These are phyloP conservation scores for Astreopora myriophthalma DNA, from an alignment of 64 coral and sea anemone genomes.

Conservation along the genomic window DNA sequence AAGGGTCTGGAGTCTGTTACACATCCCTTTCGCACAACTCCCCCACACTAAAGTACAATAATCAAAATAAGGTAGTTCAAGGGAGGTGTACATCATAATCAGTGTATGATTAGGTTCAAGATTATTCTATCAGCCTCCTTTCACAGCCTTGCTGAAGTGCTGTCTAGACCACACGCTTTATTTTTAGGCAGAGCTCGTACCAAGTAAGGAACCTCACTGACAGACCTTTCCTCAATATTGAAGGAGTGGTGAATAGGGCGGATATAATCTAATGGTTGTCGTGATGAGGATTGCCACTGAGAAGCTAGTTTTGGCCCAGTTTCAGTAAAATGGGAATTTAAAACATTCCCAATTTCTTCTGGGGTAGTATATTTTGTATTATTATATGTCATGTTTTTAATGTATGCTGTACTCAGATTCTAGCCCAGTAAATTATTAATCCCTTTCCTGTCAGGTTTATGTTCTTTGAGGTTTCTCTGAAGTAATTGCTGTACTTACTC, in stretches of 20 bases:
- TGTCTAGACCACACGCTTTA: slow-evolving; percentile 31
- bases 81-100: slow-evolving; percentile 33
- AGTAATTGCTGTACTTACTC: background rate
- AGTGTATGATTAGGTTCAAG: slow-evolving; percentile 8
- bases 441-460: background rate
- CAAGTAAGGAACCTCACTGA: background rate
- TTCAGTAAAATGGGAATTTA: slow-evolving; percentile 30
- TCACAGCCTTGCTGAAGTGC: background rate
- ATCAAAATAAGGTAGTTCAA: slow-evolving; percentile 42
- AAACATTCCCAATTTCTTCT: no score
- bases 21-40: background rate
- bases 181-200: slow-evolving; percentile 10
- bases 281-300: background rate
- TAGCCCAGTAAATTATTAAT: slow-evolving; percentile 10
- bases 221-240: background rate
- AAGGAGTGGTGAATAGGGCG: background rate
- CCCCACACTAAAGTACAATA: slow-evolving; percentile 20
- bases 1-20: slow-evolving; percentile 22
- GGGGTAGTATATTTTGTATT: slow-evolving; percentile 1
- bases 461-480: background rate
- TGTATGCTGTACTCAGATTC: background rate
- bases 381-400: background rate
- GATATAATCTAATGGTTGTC: background rate
- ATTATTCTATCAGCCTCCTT: background rate
- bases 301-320: background rate